Conservation (phyloP, 2,888 invertebrate species). For the Aleiodes alternator region DNA sequence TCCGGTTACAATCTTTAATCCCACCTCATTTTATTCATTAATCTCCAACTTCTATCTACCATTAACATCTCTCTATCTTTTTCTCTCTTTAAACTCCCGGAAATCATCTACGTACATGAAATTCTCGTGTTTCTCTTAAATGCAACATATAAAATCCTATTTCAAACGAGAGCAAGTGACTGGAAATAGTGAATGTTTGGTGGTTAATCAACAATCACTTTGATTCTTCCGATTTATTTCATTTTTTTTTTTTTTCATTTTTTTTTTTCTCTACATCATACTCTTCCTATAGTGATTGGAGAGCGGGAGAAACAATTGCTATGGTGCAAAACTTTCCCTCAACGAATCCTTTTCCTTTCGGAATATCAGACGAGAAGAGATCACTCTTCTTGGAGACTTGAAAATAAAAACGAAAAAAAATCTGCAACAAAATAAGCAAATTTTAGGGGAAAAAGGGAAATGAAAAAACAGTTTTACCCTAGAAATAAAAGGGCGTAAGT, state of each 20-base stretch:
- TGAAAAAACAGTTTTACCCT: too few species aligned
- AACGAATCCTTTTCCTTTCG: slow-evolving; percentile 10
- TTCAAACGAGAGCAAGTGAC: background rate
- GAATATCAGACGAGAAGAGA: too few species aligned
- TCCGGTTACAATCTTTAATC: too few species aligned
- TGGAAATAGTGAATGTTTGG: slow-evolving; percentile 29
- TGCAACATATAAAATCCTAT: slow-evolving; percentile 8
- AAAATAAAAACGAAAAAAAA: too few species aligned
- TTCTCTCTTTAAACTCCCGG: background rate
- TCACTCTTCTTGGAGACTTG: too few species aligned
- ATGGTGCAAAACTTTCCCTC: slow-evolving; percentile 4
- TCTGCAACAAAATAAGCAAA: too few species aligned
- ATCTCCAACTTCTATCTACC: too few species aligned
- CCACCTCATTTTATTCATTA: too few species aligned
- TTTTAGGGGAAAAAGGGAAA: too few species aligned
- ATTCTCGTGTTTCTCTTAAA: background rate
- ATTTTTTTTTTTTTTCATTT: too few species aligned
- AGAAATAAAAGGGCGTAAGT: too few species aligned
- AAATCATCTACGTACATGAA: background rate
- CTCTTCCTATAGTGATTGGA: slow-evolving; percentile 21
- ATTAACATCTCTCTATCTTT: too few species aligned
- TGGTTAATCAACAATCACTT: slow-evolving; percentile 26
- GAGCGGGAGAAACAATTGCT: slow-evolving; percentile 16
- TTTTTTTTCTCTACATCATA: background rate
- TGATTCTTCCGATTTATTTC: background rate